Evolutionary conservation across 2,113 vertebrate genomes (phyloP).

Genomic region (Xerus inauris): DNA sequence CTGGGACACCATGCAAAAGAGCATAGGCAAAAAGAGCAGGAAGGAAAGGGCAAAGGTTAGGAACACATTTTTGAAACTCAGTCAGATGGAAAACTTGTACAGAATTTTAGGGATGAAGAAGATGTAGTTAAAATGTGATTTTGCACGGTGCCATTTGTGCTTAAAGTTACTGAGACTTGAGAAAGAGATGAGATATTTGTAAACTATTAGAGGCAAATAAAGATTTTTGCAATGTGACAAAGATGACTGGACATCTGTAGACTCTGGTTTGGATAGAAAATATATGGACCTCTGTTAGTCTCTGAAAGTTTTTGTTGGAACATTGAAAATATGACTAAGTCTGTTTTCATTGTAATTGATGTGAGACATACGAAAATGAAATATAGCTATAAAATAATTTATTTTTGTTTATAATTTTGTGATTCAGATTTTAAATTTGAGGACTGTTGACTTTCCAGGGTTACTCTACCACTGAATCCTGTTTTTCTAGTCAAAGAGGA

Average conservation of each 20-base stretch:
- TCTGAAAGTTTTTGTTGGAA: background rate
- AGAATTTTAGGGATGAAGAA: background rate
- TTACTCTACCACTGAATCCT: slow-evolving; percentile 17
- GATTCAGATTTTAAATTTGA: slow-evolving; percentile 11
- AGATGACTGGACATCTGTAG: background rate
- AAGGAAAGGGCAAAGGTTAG: background rate
- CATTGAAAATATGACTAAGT: background rate
- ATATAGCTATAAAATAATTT: background rate
- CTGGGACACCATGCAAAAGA: background rate
- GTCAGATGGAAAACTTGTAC: background rate
- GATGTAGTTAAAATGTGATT: background rate
- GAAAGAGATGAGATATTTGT: background rate
- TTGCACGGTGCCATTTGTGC: background rate
- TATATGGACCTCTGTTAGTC: background rate
- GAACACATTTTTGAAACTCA: background rate
- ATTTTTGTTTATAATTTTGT: slow-evolving; percentile 34
- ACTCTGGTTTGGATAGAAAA: background rate
- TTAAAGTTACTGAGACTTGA: background rate
- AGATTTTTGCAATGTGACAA: background rate
- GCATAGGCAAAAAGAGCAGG: background rate
- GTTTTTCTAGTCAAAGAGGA: slow-evolving; percentile 44
- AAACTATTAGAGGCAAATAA: background rate
- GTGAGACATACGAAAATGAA: background rate
- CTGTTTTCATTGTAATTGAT: background rate
- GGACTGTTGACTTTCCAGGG: slow-evolving; percentile 34